A percentile compares a stretch with the other conserved stretches of the same genome.
Conservation (phyloP, 2,797 vertebrate genomes). For the Acomys russatus region DNA sequence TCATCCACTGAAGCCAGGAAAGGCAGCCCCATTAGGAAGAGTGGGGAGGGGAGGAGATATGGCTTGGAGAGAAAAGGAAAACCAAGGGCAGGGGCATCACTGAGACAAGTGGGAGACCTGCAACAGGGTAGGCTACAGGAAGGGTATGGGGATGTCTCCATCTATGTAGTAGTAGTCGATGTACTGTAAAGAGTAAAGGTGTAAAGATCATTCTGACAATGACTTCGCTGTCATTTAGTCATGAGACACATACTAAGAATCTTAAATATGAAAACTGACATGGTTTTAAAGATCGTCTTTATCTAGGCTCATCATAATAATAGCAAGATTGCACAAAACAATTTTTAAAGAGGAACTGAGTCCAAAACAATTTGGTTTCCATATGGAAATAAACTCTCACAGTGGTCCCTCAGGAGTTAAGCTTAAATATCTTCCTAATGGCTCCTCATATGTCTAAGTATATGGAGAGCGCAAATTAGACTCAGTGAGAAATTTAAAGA, state of each 20-base stretch:
- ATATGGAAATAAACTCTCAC: not conserved
- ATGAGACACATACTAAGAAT: not conserved
- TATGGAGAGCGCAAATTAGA: not conserved
- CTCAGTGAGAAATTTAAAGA: not conserved
- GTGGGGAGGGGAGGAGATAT: too few species aligned
- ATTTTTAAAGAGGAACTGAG: not conserved
- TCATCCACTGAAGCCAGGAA: too few species aligned
- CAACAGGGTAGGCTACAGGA: too few species aligned
- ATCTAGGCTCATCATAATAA: not conserved
- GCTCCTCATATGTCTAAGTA: not conserved
- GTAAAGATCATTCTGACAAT: not conserved
- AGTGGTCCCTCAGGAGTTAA: not conserved
- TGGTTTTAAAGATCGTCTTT: not conserved
- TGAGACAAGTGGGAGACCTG: too few species aligned
- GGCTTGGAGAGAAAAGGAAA: too few species aligned
- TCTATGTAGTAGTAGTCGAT: not conserved
- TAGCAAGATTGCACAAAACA: not conserved
- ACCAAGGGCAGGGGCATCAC: too few species aligned
- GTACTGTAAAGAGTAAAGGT: not conserved
- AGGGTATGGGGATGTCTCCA: too few species aligned
- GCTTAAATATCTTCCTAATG: not conserved
- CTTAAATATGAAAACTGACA: not conserved
- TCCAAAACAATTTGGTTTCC: not conserved
- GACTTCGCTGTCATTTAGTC: not conserved
- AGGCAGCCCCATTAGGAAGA: too few species aligned